Evolutionary conservation across 2,888 invertebrate species (phyloP).

Genomic region (Calameuta filiformis): DNA sequence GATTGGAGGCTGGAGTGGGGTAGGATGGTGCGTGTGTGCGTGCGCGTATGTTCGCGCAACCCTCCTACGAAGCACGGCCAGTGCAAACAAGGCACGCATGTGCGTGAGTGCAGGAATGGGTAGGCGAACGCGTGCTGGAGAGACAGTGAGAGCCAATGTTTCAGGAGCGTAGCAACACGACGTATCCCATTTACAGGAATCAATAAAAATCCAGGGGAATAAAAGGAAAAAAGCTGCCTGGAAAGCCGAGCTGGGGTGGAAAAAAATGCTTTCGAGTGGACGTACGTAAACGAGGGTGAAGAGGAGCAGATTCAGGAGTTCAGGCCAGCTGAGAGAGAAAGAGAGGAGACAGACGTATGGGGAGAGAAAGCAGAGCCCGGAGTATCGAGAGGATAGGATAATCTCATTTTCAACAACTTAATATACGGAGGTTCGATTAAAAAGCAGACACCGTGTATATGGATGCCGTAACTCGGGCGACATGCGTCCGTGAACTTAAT

Average conservation of each 20-base stretch:
- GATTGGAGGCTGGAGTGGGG: neutral
- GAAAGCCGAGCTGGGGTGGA: no score
- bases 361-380: slow-evolving; percentile 20
- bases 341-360: slow-evolving; percentile 13
- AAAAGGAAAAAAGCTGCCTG: neutral
- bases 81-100: no score
- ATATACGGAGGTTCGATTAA: slow-evolving; percentile 62
- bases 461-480: no score
- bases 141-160: no score
- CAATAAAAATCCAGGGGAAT: slow-evolving; percentile 40
- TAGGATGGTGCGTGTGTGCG: no score
- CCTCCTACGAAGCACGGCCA: neutral
- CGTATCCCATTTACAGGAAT: slow-evolving; percentile 27
- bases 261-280: no score
- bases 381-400: slow-evolving; percentile 46
- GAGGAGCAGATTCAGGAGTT: neutral
- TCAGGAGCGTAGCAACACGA: slow-evolving; percentile 4
- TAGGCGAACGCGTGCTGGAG: no score
- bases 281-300: no score
- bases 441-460: slow-evolving; percentile 55
- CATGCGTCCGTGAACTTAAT: no score
- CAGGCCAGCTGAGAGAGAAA: slow-evolving; percentile 6
- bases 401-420: slow-evolving; percentile 64
- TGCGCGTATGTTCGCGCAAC: neutral
- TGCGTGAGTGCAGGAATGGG: no score